Evolutionary conservation across 2,113 vertebrate genomes (phyloP), one percentile per base, ranked within the genome.

Genomic region (Mormyrus lacerda): DNA sequence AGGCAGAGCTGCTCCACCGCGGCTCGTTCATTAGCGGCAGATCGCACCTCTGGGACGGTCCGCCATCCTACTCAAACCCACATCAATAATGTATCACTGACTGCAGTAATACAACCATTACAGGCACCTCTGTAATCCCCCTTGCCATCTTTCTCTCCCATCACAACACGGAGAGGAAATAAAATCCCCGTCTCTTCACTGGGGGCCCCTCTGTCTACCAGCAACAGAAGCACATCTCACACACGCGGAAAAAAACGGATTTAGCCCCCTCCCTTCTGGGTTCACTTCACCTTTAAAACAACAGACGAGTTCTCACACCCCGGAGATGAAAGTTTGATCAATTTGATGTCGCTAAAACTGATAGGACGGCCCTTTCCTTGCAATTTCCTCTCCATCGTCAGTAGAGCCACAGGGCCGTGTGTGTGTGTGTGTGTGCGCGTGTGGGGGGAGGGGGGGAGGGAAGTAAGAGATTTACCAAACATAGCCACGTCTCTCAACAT

Each of bases 51-150:
- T 69, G 95, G 95, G 95, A 93, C 94, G 92, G 94, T 94, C 94
- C 96, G 96, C 96, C 95, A 95, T 95, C 95, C 96, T 95, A 93
- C 95, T 96, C 96, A 96, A 93, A 93, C 94, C 95, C 94, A 91
- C 95, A 96, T 96, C 95, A 96, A 96, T 96, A 96, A 96, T 96
- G 95, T 94, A 96, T 95, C 93, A 93, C 91, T 90, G 93, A 92
- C 93, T 92, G 93, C 94, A 93, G 95, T 95, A 95, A 95, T 95
- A 95, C 94, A 95, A 95, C 94, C 93, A 94, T 95, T 95, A 94
- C 94, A 91, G 94, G 92, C 89, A 65, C 55, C 93, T 93, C 91
- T 92, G 93, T 93, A 89, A 50, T 93, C 92, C 90, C 89, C 92
- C 90, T 87, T 91, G 42, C 83, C 45, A n/a, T 19, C 11, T 39